Evolutionary conservation across 2,888 invertebrate species (phyloP), one percentile per base, ranked within the genome.

Genomic region (Xiphydria camelus): DNA sequence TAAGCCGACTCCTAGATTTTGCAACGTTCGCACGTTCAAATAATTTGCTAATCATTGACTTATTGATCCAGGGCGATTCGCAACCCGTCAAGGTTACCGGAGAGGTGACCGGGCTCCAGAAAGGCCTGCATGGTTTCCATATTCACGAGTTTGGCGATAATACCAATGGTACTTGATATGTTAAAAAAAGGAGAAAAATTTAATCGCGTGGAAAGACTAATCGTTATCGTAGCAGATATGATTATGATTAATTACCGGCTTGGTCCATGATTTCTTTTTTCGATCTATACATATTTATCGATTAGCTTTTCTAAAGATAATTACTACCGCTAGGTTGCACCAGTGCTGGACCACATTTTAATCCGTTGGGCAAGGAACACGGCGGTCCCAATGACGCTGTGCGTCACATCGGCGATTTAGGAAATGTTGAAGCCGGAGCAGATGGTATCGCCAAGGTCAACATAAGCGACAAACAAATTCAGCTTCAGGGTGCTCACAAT

Each of bases 81-180:
- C 75, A 80, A n/a, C 82, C 87, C 1, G 90, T 91, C 1, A 81
- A 82, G 45, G 81, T 96, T n/a, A 84, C 84, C 21, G 96, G 96
- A 4, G 86, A 91, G 76, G 82, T 97, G 6, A 78, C 75, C 20
- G 94, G 95, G 1, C 79, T 97, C 21, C 72, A 80, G 12, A 80
- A 86, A 73, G 96, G 96, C 49, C 71, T 78, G 2, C 80, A 94
- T 69, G 94, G 94, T 15, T 94, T 97, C 79, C 97, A 97, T 72
- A 85, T 97, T 49, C 97, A 97, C 73, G 92, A 97, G 78, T 96
- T 94, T 70, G 97, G 97, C 1, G 96, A 96, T 77, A 92, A 91
- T 70, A 94, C 94, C 19, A 94, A 96, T 72, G 93, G 92, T 73
- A 64, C n/a, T n/a, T n/a, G n/a, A n/a, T n/a, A n/a, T n/a, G n/a